Evolutionary conservation across 2,888 invertebrate species (phyloP).

Genomic region (Leptinotarsa haldemani): DNA sequence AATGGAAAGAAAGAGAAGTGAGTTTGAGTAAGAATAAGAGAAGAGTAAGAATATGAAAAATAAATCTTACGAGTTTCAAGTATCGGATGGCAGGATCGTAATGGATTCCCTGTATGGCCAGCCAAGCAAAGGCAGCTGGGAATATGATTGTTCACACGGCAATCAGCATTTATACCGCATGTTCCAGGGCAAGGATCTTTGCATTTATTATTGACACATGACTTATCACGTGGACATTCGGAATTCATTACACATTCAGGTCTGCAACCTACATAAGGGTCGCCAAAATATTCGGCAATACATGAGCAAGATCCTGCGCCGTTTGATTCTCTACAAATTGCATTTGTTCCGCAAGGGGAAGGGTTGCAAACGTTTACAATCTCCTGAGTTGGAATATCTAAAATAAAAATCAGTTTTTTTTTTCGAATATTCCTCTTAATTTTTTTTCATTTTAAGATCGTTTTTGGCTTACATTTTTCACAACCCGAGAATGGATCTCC

Average conservation of each 20-base stretch:
- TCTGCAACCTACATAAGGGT: slow-evolving; percentile 86
- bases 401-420: slow-evolving; percentile 40
- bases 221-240: slow-evolving; percentile 81
- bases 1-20: slow-evolving; percentile 31
- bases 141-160: slow-evolving; percentile 84
- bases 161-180: slow-evolving; percentile 86
- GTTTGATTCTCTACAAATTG: slow-evolving; percentile 83
- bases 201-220: slow-evolving; percentile 87
- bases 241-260: slow-evolving; percentile 91
- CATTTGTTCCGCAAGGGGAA: slow-evolving; percentile 88
- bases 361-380: slow-evolving; percentile 79
- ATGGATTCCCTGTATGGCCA: slow-evolving; percentile 84
- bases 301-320: slow-evolving; percentile 87
- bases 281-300: slow-evolving; percentile 84
- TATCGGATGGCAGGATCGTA: slow-evolving; percentile 75
- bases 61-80: slow-evolving; percentile 63
- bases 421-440: not conserved
- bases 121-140: slow-evolving; percentile 81
- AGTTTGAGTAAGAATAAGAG: slow-evolving; percentile 23
- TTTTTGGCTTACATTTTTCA: slow-evolving; percentile 64
- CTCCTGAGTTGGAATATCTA: slow-evolving; percentile 69
- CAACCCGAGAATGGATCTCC: slow-evolving; percentile 87
- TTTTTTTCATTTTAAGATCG: not conserved
- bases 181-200: slow-evolving; percentile 85
- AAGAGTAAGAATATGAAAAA: slow-evolving; percentile 16